Conservation (phyloP, 2,888 invertebrate species). For the Hartigia nigra region DNA sequence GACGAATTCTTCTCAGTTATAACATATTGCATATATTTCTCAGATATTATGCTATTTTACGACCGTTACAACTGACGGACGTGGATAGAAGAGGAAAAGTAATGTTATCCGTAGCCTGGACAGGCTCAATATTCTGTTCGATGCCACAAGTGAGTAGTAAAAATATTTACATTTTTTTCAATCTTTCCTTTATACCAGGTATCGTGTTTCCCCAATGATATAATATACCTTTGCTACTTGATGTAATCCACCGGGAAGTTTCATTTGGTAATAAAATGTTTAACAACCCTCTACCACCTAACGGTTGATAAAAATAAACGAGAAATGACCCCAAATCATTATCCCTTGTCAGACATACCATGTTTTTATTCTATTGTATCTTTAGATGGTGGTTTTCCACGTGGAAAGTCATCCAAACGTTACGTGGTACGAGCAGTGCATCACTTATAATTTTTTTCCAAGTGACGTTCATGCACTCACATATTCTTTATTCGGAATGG, state of each 20-base stretch:
- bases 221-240: background rate
- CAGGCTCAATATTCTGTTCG: slow-evolving; percentile 82
- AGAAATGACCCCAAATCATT: background rate
- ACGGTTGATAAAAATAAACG: background rate
- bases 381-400: slow-evolving; percentile 85
- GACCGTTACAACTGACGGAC: slow-evolving; percentile 80
- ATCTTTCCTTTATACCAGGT: slow-evolving; percentile 7
- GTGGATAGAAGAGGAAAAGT: slow-evolving; percentile 80
- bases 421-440: slow-evolving; percentile 90
- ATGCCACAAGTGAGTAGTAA: slow-evolving; percentile 80
- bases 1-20: background rate
- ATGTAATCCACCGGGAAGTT: background rate
- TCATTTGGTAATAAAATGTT: background rate
- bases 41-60: slow-evolving; percentile 88
- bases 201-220: background rate
- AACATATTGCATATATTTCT: background rate
- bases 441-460: slow-evolving; percentile 85
- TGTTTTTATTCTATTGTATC: slow-evolving; percentile 18
- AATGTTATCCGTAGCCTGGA: slow-evolving; percentile 85
- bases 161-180: background rate
- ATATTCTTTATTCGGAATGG: slow-evolving; percentile 86
- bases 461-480: slow-evolving; percentile 78
- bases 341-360: background rate
- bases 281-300: background rate
- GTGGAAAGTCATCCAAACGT: slow-evolving; percentile 85